These are phyloP conservation scores for Myiozetetes cayanensis DNA, from an alignment of 2,113 vertebrate species.

Conservation along the genomic window DNA sequence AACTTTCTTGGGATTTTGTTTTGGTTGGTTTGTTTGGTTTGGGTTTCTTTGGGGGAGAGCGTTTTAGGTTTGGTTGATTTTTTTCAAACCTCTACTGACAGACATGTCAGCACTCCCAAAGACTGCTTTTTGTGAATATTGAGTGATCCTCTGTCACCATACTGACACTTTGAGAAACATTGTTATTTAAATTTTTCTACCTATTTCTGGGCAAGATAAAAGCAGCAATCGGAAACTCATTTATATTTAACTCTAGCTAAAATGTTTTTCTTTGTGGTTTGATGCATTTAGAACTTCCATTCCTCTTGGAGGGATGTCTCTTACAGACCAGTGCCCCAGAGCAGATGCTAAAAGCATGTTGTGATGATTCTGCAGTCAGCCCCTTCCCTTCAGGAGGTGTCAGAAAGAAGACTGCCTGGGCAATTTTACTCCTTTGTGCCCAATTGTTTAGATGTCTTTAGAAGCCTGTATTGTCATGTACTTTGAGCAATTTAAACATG, in stretches of 20 bases:
- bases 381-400: neutral
- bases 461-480: neutral
- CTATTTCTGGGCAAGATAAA: conserved; percentile 13
- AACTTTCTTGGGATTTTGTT: neutral
- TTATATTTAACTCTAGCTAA: conserved; percentile 18
- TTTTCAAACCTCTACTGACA: neutral
- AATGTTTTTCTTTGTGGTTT: conserved; percentile 21
- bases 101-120: neutral
- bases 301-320: neutral
- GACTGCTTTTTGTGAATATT: neutral
- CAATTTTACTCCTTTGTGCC: neutral
- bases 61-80: neutral
- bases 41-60: neutral
- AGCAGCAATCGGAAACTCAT: neutral
- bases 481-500: neutral
- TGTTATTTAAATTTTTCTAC: conserved; percentile 7
- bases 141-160: neutral
- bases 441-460: conserved; percentile 8
- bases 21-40: neutral
- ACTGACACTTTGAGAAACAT: neutral
- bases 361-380: neutral
- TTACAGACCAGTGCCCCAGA: neutral
- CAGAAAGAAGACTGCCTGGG: neutral
- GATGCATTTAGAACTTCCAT: neutral
- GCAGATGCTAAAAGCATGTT: neutral